These are phyloP conservation scores for Calyptomena viridis DNA, from an alignment of 2,113 vertebrate species.

Conservation along the genomic window DNA sequence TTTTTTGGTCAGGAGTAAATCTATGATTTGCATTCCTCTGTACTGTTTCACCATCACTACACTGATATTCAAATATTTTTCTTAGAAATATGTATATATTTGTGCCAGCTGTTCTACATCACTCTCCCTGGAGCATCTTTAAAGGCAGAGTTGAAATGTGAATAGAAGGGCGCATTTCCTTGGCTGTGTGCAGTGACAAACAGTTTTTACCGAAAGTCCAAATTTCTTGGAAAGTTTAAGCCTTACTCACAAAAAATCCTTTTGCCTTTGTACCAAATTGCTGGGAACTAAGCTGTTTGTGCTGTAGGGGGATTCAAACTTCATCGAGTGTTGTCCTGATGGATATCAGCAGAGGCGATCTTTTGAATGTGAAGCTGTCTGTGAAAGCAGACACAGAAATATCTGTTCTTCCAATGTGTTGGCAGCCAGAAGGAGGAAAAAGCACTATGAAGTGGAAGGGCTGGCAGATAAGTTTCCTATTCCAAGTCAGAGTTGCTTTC, in stretches of 20 bases:
- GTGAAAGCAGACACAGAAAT: neutral
- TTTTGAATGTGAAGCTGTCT: neutral
- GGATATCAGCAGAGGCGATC: neutral
- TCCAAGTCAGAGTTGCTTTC: constrained; percentile 5
- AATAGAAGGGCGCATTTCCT: neutral
- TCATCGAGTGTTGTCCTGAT: neutral
- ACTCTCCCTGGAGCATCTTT: neutral
- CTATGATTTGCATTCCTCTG: neutral
- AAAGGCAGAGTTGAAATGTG: constrained; percentile 18
- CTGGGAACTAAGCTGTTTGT: neutral
- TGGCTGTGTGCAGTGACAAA: neutral
- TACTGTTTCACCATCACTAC: neutral
- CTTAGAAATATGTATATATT: neutral
- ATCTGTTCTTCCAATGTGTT: neutral
- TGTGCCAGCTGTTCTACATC: constrained; percentile 16
- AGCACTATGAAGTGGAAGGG: neutral
- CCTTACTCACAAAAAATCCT: neutral
- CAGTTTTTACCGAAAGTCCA: neutral
- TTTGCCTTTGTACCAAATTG: neutral
- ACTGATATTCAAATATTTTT: constrained; percentile 28
- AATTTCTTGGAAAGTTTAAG: neutral
- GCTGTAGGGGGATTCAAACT: neutral
- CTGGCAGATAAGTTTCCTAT: constrained; percentile 18
- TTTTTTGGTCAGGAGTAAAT: neutral
- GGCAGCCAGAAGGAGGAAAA: neutral